Evolutionary conservation across 2,888 invertebrate genomes (phyloP), one percentile per base, ranked within the genome.

Genomic region (Entomobrya proxima): DNA sequence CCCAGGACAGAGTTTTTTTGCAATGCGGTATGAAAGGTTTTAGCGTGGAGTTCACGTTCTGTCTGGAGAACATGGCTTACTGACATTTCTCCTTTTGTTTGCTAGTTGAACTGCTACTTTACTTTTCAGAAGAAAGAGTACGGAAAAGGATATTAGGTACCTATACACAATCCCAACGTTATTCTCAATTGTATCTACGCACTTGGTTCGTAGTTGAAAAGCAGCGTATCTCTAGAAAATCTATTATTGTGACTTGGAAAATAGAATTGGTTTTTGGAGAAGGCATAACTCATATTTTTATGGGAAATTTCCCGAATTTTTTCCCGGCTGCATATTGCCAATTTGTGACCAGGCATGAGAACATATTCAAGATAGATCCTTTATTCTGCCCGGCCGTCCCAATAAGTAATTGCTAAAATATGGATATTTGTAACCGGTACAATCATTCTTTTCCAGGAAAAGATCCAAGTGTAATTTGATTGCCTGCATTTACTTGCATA

Each of bases 211-310:
- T 52, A 47, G 30, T 32, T 18, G 35, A 52, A 74, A 74, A 35
- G 35, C 35, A 18, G 21, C 52, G 35, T 52, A 32, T 0, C 74
- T 76, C 77, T 80, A 50, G 30, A 69, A 78, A 84, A 84, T 58
- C 69, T 84, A 84, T 84, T 72, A 84, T 44, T 76, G 47, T 75
- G 76, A 76, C 77, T 64, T 35, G 84, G 24, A 76, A 76, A 76
- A 83, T 72, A 72, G 78, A 78, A 84, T 78, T 76, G 78, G 72
- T 35, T 52, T 78, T 47, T 77, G 32, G 47, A n/a, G 37, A 50
- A 37, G 21, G 61, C 84, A 84, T 84, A 84, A 84, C 32, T 84
- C 84, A 84, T 78, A 72, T 78, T 78, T 84, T 78, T 78, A 84
- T 84, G 78, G 72, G 84, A 78, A 67, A 35, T 67, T 75, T 30